Base-by-base conservation (phyloP, 2,888 invertebrate species). In the Eristalis intricaria region DNA sequence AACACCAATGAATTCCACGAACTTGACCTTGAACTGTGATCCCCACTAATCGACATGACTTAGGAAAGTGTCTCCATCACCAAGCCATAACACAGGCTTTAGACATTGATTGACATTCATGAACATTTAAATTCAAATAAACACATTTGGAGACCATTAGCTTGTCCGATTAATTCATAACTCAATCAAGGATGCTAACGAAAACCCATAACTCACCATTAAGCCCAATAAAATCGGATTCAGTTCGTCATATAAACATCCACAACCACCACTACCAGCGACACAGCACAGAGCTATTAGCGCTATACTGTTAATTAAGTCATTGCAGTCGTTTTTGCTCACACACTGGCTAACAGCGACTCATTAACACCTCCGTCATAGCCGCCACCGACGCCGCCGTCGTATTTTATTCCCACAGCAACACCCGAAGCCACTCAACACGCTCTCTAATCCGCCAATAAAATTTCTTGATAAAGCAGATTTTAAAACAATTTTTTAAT, bases 401-500 rank as follows among this genome's bases (percentile, higher is more conserved):
- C 10, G 32, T 10, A 10, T 32, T 4, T 4, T 38, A 65, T 73
- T 65, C 56, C 2, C 74, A 63, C 71, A 50, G 19, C 50, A 63
- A 81, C 65, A 60, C 56, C 65, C 23, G 26, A 13, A 29, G 26
- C 68, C 73, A 68, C 83, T 87, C 73, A 66, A 76, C 87, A 80
- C 86, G 60, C 84, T 80, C 64, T 66, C 29, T 87, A 84, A 87
- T 83, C 82, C 75, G 71, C 84, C 80, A 65, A 87, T 79, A 79
- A 87, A 87, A 80, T 43, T 68, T 80, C 68, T 61, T 63, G 83
- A 71, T 73, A 66, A 68, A 69, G 43, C 23, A 63, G 63, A 64
- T 75, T 81, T 75, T 50, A n/a, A 56, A 77, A 61, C 35, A 71
- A 61, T 63, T 65, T 64, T 60, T 23, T 63, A 61, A 35, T 26